Evolutionary conservation across 2,797 vertebrate genomes (phyloP).

Genomic region (Hypotaenidia philippensis): DNA sequence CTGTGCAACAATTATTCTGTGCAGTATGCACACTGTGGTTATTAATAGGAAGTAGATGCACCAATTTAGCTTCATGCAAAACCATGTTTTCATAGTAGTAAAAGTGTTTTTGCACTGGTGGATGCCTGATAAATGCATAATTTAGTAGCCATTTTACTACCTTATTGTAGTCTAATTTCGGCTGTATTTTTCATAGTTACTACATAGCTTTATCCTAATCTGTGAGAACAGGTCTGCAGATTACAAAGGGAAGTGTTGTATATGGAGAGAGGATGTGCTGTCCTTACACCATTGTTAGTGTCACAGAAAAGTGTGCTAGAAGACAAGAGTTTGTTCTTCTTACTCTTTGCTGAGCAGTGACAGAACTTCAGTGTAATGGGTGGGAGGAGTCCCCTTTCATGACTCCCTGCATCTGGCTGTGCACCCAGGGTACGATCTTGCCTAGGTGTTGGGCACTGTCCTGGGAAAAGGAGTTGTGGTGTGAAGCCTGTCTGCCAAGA

Average conservation of each 20-base stretch:
- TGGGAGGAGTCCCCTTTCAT: neutral
- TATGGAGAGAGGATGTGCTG: neutral
- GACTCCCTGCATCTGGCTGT: neutral
- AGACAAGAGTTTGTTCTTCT: neutral
- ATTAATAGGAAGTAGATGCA: constrained; percentile 11
- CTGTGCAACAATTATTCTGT: constrained; percentile 28
- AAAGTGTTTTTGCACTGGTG: neutral
- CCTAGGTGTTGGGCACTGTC: neutral
- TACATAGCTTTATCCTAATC: neutral
- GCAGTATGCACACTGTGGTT: neutral
- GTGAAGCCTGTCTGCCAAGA: neutral
- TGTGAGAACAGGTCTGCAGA: neutral
- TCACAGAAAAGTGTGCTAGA: neutral
- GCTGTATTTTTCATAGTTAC: neutral
- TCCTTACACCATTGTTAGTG: neutral
- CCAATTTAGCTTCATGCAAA: neutral
- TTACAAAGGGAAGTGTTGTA: neutral
- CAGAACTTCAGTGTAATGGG: neutral
- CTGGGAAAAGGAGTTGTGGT: neutral
- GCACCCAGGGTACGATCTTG: neutral
- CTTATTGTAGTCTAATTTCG: neutral
- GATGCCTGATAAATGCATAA: neutral
- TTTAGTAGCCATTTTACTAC: neutral
- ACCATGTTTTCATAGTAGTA: neutral
- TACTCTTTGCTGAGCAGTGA: neutral